Conservation (phyloP, 2,113 vertebrate genomes). For the Muntiacus reevesi region DNA sequence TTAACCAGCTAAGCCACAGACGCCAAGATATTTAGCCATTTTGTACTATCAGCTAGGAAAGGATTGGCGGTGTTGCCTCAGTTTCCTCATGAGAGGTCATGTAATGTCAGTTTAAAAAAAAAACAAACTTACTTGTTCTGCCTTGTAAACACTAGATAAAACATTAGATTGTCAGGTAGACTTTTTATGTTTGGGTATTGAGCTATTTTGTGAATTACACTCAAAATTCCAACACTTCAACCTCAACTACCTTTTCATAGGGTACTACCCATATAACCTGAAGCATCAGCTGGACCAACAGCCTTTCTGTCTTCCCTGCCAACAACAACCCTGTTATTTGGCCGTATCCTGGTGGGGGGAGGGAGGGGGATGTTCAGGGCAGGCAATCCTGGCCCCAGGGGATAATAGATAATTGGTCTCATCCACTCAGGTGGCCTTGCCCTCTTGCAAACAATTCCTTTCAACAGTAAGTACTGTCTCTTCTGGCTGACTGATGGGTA, state of each 20-base stretch:
- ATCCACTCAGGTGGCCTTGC: neutral
- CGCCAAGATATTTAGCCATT: neutral
- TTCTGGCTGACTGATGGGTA: neutral
- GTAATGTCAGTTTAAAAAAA: neutral
- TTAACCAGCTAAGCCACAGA: neutral
- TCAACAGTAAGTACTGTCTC: neutral
- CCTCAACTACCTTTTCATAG: neutral
- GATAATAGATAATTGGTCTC: neutral
- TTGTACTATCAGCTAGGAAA: neutral
- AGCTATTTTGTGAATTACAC: neutral
- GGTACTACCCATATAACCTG: rapidly evolving
- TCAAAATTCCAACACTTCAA: neutral
- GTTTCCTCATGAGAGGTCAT: neutral
- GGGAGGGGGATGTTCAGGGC: neutral
- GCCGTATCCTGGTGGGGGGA: neutral
- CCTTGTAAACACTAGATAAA: neutral
- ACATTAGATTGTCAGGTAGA: neutral
- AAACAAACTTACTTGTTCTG: neutral
- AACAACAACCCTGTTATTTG: neutral
- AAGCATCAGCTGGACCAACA: no score
- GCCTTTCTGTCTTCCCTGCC: neutral
- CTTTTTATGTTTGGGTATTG: neutral
- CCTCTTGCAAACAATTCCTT: neutral
- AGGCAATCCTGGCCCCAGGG: no score
- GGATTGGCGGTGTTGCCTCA: neutral